Conservation (phyloP, 2,113 vertebrate genomes). For the Numida meleagris region DNA sequence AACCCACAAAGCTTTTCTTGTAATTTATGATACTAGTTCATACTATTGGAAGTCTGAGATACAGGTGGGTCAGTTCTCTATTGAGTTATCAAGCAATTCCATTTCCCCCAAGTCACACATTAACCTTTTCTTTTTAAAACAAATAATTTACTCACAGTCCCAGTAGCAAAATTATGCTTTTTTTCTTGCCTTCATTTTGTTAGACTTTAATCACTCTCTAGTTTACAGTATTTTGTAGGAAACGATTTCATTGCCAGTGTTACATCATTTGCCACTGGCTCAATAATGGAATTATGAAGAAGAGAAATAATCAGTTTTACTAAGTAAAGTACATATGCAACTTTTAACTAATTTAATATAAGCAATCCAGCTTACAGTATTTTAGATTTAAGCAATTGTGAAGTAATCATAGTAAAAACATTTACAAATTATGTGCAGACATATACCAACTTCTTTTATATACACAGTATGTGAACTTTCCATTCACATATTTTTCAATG, state of each 20-base stretch:
- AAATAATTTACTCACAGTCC: background rate
- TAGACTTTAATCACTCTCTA: background rate
- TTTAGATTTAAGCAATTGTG: background rate
- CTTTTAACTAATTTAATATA: background rate
- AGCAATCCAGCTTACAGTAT: background rate
- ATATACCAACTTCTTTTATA: background rate
- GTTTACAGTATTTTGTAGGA: background rate
- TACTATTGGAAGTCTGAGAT: background rate
- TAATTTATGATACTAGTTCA: background rate
- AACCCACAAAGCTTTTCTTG: background rate
- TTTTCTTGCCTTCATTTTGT: background rate
- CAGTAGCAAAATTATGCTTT: background rate
- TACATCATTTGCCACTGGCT: background rate
- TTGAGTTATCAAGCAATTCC: background rate
- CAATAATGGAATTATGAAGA: background rate
- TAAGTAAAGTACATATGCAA: background rate
- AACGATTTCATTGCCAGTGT: background rate
- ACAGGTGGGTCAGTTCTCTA: background rate
- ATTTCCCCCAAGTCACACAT: conserved; percentile 23
- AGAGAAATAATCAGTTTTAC: background rate
- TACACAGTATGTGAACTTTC: background rate
- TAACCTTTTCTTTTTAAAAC: conserved; percentile 20
- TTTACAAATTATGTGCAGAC: background rate
- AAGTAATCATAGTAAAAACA: background rate
- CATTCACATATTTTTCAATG: background rate